A percentile compares a stretch with the other conserved stretches of the same genome.
Evolutionary conservation across 2,113 vertebrate species (phyloP).

Genomic region (Anoura caudifer): DNA sequence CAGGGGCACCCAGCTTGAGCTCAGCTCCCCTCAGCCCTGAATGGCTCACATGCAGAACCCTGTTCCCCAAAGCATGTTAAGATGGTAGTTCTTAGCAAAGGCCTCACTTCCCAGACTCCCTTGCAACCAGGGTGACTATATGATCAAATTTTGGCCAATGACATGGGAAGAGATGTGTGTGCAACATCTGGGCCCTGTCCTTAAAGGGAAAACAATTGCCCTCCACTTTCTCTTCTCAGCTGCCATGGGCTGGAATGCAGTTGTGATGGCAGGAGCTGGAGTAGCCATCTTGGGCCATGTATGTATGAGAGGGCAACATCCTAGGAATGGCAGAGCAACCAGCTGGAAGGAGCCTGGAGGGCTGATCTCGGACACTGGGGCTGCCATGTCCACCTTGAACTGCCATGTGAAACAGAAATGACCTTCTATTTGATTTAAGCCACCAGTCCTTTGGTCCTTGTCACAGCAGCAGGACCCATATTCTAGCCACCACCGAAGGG

Average conservation of each 20-base stretch:
- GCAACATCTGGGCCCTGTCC: background rate
- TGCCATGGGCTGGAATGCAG: background rate
- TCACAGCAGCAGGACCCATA: background rate
- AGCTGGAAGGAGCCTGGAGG: background rate
- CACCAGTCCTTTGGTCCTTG: background rate
- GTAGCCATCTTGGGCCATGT: background rate
- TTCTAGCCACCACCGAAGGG: background rate
- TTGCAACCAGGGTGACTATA: background rate
- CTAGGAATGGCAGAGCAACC: background rate
- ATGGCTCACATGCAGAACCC: background rate
- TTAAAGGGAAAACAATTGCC: background rate
- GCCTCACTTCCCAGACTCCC: background rate
- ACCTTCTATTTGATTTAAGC: background rate
- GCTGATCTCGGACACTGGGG: background rate
- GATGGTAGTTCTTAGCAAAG: background rate
- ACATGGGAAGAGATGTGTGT: background rate
- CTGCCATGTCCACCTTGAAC: background rate
- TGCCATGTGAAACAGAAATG: background rate
- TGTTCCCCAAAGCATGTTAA: background rate
- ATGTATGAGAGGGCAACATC: background rate
- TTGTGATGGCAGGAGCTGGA: background rate
- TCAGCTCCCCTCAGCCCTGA: background rate
- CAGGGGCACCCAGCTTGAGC: background rate
- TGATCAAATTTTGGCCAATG: background rate
- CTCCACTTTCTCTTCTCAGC: background rate